Evolutionary conservation across 2,888 invertebrate species (phyloP), one percentile per base, ranked within the genome.

Genomic region (Drepanosiphum platanoidis): DNA sequence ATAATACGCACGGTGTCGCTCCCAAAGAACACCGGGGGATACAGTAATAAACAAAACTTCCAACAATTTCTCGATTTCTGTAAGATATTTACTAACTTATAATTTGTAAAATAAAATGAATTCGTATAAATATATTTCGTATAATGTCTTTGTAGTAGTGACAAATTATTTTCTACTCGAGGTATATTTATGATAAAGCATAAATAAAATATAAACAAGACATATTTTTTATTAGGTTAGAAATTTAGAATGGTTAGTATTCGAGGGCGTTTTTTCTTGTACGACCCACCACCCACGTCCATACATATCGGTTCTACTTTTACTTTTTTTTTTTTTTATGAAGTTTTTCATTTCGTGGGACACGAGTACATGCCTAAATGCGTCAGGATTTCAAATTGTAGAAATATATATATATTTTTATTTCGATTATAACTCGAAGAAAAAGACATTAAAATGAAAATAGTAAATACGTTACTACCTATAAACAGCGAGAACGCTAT

Each of bases 41-140:
- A 46, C 27, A 5, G 13, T 64, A 32, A n/a, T n/a, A n/a, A n/a
- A 52, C 52, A 70, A 15, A 52, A 70, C 46, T 79, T n/a, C n/a
- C n/a, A n/a, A n/a, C n/a, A n/a, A n/a, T n/a, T n/a, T n/a, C n/a
- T n/a, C n/a, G n/a, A n/a, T n/a, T n/a, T n/a, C n/a, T n/a, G n/a
- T n/a, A n/a, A n/a, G n/a, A n/a, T n/a, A n/a, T n/a, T n/a, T n/a
- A n/a, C n/a, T n/a, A n/a, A n/a, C n/a, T 46, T 46, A 58, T 8
- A 22, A 81, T 70, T 39, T 39, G 11, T 81, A 58, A 4, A 8
- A 80, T 15, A 52, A 70, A 80, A 80, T 80, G 5, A 81, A 81
- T 70, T 81, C 52, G 58, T 81, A 70, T 58, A 70, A 36, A 36
- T 34, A 27, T 3, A 32, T 27, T 42, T 46, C 22, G 7, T 61